Conservation (phyloP, 2,888 invertebrate genomes). For the Heterodera filipjevi region DNA sequence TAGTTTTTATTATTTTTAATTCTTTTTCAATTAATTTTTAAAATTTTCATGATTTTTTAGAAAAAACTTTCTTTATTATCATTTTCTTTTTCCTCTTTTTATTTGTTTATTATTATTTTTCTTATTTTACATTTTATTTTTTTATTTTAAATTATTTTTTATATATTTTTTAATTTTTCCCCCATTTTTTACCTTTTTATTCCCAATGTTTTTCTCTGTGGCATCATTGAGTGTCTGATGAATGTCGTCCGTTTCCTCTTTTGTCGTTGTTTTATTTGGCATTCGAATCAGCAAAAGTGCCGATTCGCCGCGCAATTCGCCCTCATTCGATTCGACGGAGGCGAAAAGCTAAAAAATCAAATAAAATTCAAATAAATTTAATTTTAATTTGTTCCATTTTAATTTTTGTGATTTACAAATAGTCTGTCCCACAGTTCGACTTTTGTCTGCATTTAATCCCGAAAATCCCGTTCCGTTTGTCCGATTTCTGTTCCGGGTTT, state of each 20-base stretch:
- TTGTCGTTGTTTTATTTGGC: constrained; percentile 22
- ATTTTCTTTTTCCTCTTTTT: too few species aligned
- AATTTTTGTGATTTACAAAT: too few species aligned
- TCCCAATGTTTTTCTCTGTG: neutral
- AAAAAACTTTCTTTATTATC: too few species aligned
- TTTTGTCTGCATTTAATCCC: too few species aligned
- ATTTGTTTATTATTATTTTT: too few species aligned
- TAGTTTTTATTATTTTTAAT: too few species aligned
- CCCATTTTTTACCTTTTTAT: constrained; percentile 5
- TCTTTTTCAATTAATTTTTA: too few species aligned
- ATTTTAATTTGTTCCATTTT: neutral
- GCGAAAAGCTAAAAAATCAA: constrained; percentile 49
- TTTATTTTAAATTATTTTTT: neutral
- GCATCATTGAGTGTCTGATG: neutral
- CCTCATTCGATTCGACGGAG: constrained; percentile 56
- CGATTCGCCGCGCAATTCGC: constrained; percentile 59
- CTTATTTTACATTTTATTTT: neutral
- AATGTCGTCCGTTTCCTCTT: neutral
- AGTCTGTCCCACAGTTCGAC: too few species aligned
- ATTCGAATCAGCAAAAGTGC: constrained; percentile 52
- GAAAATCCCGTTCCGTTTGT: too few species aligned
- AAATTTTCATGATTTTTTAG: too few species aligned
- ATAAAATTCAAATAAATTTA: neutral
- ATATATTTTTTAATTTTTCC: too few species aligned
- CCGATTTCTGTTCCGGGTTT: too few species aligned